Conservation (phyloP, 2,888 invertebrate genomes). For the Agriotes lineatus region DNA sequence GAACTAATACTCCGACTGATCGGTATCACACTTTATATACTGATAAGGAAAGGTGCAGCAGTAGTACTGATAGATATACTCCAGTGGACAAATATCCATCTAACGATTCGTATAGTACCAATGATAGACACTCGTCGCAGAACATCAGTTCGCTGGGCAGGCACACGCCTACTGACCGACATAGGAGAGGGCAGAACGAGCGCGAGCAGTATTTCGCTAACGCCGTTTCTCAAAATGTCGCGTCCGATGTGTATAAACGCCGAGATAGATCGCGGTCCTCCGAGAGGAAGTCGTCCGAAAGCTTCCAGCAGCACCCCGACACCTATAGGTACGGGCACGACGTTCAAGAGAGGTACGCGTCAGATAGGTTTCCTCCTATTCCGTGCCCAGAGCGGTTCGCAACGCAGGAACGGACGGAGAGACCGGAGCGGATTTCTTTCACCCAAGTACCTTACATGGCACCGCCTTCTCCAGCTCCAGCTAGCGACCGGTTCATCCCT, state of each 20-base stretch:
- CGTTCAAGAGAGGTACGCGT: constrained; percentile 44
- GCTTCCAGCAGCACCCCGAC: constrained; percentile 55
- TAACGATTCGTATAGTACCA: constrained; percentile 37
- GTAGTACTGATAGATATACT: constrained; percentile 49
- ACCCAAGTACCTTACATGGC: constrained; percentile 66
- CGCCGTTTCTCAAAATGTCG: constrained; percentile 55
- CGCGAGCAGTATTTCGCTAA: constrained; percentile 57
- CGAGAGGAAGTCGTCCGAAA: constrained; percentile 63
- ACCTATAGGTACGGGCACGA: constrained; percentile 53
- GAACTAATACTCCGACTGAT: constrained; percentile 62
- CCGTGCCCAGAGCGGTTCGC: constrained; percentile 65
- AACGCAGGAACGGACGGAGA: constrained; percentile 54
- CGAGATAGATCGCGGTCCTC: constrained; percentile 60
- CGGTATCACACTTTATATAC: constrained; percentile 50
- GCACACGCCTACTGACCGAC: constrained; percentile 59
- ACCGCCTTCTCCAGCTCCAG: constrained; percentile 71
- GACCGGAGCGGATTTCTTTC: constrained; percentile 55
- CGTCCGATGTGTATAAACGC: constrained; percentile 60
- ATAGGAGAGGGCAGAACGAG: constrained; percentile 60
- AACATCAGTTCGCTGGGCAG: constrained; percentile 57
- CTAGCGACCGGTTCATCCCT: constrained; percentile 71
- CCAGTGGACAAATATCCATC: constrained; percentile 39
- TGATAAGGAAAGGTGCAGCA: constrained; percentile 62
- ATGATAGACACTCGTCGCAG: constrained; percentile 50
- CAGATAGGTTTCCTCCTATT: constrained; percentile 60